These are phyloP conservation scores for Tiaroga cobitis DNA, from an alignment of 2,797 vertebrate species.

Conservation along the genomic window DNA sequence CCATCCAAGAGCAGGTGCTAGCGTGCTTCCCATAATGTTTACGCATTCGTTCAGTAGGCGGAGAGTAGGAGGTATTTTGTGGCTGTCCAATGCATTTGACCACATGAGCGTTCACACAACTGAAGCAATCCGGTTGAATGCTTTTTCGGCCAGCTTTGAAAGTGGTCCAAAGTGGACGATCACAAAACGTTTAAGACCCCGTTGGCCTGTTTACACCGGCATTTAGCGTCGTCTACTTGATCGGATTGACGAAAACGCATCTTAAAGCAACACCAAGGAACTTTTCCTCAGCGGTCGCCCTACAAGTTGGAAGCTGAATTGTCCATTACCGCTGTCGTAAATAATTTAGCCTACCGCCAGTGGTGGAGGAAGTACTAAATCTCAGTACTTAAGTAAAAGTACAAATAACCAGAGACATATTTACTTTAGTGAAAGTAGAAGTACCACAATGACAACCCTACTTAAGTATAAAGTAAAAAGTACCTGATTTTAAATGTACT, in stretches of 20 bases:
- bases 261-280: too few species aligned
- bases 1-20: not conserved
- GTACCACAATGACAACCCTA: too few species aligned
- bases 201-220: not conserved
- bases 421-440: too few species aligned
- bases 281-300: too few species aligned
- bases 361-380: too few species aligned
- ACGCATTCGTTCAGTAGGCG: not conserved
- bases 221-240: not conserved
- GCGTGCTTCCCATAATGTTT: not conserved
- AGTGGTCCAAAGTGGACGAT: not conserved
- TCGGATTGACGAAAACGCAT: not conserved
- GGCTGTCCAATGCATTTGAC: not conserved
- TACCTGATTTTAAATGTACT: too few species aligned
- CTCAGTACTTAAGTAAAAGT: too few species aligned
- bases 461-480: too few species aligned
- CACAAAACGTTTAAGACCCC: not conserved
- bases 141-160: not conserved
- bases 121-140: not conserved
- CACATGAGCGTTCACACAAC: not conserved
- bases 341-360: too few species aligned
- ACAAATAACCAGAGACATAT: too few species aligned
- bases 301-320: too few species aligned
- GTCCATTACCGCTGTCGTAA: too few species aligned
- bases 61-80: not conserved